Evolutionary conservation across 37 sponge, comb jelly and placozoan species (phyloP), one percentile per base, ranked within the genome.

Genomic region (Cliona cf. orientalis): DNA sequence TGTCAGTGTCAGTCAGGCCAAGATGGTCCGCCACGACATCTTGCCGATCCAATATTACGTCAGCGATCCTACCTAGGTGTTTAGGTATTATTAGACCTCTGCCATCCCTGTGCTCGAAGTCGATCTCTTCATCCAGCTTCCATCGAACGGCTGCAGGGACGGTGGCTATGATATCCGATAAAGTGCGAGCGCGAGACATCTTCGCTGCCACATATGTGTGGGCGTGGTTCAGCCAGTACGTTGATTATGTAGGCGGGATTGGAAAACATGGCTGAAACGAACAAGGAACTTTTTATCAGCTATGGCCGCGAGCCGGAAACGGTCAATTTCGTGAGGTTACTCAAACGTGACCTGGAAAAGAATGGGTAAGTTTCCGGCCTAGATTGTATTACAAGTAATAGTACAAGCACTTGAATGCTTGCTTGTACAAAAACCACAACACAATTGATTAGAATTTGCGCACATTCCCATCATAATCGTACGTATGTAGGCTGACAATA

Each of bases 291-390:
- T 0, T 93, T 93, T 37, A 37, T 89, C 42, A 93, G 94, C 80
- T 93, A 93, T 70, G 90, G 94, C 0, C 46, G 94, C 23, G 94
- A 93, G 59, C 82, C 56, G 0, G 89, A 92, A 43, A 68, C 83
- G 64, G 36, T 74, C 31, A 32, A 43, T 2, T 92, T 92, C 38
- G 89, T 88, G 43, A 56, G 55, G 4, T n/a, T 65, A 32, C 74
- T 92, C 17, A 88, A 80, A 37, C 64, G 42, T 5, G 93, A 92
- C 66, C 81, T 92, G 71, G 86, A 88, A 38, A 23, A 17, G 5
- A 40, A 76, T 23, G 84, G 83, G 60, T 75, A 34, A 75, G 76
- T 22, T 0, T 9, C 33, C 32, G 37, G 19, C 56, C 19, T 21
- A 53, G 12, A 53, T 19, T 53, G 12, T 21, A 12, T 53, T 53